phyloP scores from a whole-genome alignment of 2,113 vertebrate genomes.

The Percina caprodes region DNA sequence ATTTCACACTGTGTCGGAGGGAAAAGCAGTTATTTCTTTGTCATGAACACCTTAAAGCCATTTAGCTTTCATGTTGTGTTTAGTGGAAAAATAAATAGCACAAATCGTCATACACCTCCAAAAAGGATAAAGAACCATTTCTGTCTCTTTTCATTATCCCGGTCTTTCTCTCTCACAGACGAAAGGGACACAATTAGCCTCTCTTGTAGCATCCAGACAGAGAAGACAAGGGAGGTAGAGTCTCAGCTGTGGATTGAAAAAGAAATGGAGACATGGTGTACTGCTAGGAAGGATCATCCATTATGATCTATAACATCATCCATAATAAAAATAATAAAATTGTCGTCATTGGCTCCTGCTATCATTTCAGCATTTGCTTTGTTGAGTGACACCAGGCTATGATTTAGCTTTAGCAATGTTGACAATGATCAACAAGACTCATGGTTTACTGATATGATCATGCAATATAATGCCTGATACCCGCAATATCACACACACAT shows the following conservation, averaged over 20 bases:
- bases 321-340: no score
- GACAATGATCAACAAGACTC: no score
- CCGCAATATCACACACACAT: not conserved
- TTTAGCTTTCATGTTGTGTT: slow-evolving; percentile 32
- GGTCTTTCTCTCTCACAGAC: not conserved
- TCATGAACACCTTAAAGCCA: not conserved
- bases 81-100: not conserved
- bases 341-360: not conserved
- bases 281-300: not conserved
- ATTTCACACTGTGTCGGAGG: not conserved
- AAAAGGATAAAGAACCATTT: not conserved
- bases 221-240: not conserved
- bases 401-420: no score
- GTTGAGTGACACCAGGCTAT: not conserved
- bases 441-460: no score
- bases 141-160: not conserved
- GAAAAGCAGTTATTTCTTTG: not conserved
- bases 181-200: not conserved
- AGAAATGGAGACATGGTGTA: not conserved
- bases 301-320: not conserved
- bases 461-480: not conserved
- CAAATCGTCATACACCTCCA: not conserved
- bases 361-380: not conserved
- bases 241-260: not conserved
- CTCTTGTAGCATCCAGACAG: not conserved